Conservation (phyloP, 2,113 vertebrate genomes). For the Amazona vittata region DNA sequence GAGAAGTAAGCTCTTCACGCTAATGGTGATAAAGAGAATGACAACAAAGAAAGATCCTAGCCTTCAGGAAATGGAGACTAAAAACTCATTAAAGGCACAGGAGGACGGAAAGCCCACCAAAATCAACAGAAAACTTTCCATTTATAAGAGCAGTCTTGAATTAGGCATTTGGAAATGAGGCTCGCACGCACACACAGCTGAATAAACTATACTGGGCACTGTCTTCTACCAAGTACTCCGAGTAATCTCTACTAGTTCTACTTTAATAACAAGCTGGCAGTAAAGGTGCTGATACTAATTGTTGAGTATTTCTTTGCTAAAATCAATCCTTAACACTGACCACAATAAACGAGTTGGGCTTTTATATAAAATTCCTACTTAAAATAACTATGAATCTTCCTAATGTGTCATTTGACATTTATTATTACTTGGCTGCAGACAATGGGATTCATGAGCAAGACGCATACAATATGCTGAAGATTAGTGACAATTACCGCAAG, state of each 20-base stretch:
- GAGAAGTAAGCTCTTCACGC: neutral
- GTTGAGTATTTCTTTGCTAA: neutral
- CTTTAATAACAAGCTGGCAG: conserved; percentile 11
- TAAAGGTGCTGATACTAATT: conserved; percentile 48
- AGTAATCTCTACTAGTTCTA: neutral
- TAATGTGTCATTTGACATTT: conserved; percentile 76
- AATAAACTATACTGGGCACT: neutral
- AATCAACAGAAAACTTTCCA: neutral
- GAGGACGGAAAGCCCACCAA: neutral
- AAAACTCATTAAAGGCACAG: neutral
- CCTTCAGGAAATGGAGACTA: neutral
- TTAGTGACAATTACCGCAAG: conserved; percentile 71
- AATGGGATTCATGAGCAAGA: conserved; percentile 64
- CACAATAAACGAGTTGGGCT: conserved; percentile 60
- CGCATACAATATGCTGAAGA: conserved; percentile 65
- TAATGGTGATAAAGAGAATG: neutral
- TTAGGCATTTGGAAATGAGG: neutral
- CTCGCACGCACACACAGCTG: neutral
- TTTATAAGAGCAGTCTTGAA: neutral
- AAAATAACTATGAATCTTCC: conserved; percentile 68
- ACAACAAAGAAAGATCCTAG: neutral
- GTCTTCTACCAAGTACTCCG: neutral
- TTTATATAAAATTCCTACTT: conserved; percentile 59
- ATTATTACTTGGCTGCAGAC: conserved; percentile 68
- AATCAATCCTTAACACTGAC: conserved; percentile 53